Evolutionary conservation across 2,888 invertebrate genomes (phyloP).

Genomic region (Cancer borealis): DNA sequence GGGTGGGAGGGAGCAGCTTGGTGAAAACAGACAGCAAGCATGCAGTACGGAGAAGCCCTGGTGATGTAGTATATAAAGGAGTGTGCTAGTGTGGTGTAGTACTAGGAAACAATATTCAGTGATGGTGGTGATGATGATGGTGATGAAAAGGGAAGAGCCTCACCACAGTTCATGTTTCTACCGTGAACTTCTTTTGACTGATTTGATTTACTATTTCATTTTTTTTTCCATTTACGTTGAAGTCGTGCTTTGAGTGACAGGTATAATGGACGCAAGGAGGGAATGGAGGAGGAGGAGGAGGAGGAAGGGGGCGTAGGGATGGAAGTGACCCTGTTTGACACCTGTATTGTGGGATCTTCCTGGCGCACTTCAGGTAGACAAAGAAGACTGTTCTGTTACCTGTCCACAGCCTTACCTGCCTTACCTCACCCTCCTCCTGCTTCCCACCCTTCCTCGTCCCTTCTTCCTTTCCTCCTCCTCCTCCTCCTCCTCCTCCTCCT

Average conservation of each 20-base stretch:
- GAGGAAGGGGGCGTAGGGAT: background rate
- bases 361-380: constrained; percentile 42
- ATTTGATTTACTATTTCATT: background rate
- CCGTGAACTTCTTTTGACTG: background rate
- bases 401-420: constrained; percentile 34
- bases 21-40: background rate
- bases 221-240: background rate
- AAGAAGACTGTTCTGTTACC: constrained; percentile 51
- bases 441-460: background rate
- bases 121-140: background rate
- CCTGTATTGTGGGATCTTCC: constrained; percentile 16
- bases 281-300: background rate
- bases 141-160: background rate
- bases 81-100: background rate
- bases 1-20: background rate
- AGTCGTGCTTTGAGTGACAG: constrained; percentile 32
- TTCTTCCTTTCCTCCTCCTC: constrained; percentile 27
- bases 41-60: background rate
- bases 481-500: background rate
- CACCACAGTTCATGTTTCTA: background rate
- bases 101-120: background rate
- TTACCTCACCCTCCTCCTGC: background rate
- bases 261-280: background rate
- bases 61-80: background rate
- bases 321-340: constrained; percentile 46